Evolutionary conservation across 2,113 vertebrate species (phyloP), one percentile per base, ranked within the genome.

Genomic region (Zosterops hypoxanthus): DNA sequence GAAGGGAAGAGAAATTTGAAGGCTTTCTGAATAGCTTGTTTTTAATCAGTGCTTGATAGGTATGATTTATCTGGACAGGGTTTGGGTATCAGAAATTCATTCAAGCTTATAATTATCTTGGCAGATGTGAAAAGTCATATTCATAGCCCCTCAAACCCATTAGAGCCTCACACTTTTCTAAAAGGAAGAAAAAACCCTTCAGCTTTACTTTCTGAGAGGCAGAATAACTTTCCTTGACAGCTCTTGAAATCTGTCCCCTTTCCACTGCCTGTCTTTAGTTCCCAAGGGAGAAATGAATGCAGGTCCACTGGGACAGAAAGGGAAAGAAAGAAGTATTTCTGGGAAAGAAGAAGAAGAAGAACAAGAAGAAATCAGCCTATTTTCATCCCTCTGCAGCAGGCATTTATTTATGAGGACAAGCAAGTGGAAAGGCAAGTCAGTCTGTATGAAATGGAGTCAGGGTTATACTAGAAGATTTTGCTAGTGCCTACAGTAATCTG

Each of bases 61-160:
- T 50, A 77, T 78, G 72, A 94, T 96, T 88, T 94, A 68, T 86
- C 68, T 75, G 60, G 60, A 25, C 63, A 75, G 86, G 16, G 10
- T 83, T 71, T 86, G 57, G 55, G 52, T 73, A 61, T 96, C 83
- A 89, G 91, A 84, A 94, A 86, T 78, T 68, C 76, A 46, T 91
- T 96, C 69, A 82, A 88, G 72, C 86, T 90, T 92, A 71, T 92
- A 92, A 94, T 92, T 93, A 75, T 47, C 80, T 88, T 94, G 76
- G 60, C 41, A 19, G 77, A 70, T 56, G 61, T 84, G 77, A 72
- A 77, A 86, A 94, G 76, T 81, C 57, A 31, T 59, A 92, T 84
- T 92, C 52, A 56, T 21, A 64, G 82, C 21, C 59, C 20, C 56
- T 92, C 68, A 88, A 84, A 88, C 24, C 52, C 25, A 91, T 92